Conservation (phyloP, 2,888 invertebrate species). For the Microctonus hyperodae region DNA sequence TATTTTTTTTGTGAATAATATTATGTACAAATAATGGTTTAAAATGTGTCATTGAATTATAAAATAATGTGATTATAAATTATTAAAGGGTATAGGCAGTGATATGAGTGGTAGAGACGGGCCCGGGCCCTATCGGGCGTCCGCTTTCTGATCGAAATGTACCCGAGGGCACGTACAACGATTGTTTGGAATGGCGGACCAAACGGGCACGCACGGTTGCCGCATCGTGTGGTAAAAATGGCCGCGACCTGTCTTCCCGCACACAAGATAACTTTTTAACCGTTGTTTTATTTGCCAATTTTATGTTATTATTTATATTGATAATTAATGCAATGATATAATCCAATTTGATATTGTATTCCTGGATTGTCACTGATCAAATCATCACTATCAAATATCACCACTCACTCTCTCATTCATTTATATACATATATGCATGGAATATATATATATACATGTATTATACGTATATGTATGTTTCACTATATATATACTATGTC, state of each 20-base stretch:
- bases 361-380: neutral
- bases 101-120: constrained; percentile 26
- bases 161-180: constrained; percentile 68
- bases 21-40: no score
- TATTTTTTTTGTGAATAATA: no score
- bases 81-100: neutral
- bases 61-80: no score
- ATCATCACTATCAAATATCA: no score
- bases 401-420: no score
- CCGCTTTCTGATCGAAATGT: constrained; percentile 64
- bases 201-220: constrained; percentile 71
- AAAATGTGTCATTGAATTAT: neutral
- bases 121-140: constrained; percentile 28
- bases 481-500: no score
- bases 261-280: constrained; percentile 35
- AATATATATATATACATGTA: no score
- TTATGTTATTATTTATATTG: neutral
- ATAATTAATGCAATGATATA: neutral
- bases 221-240: constrained; percentile 77
- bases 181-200: constrained; percentile 77
- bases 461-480: no score
- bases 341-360: no score
- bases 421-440: no score
- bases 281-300: constrained; percentile 19
- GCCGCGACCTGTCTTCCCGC: constrained; percentile 63